A percentile compares a stretch with the other conserved stretches of the same genome.
Conservation (phyloP, 2,113 vertebrate species). For the Corythornis cristatus region DNA sequence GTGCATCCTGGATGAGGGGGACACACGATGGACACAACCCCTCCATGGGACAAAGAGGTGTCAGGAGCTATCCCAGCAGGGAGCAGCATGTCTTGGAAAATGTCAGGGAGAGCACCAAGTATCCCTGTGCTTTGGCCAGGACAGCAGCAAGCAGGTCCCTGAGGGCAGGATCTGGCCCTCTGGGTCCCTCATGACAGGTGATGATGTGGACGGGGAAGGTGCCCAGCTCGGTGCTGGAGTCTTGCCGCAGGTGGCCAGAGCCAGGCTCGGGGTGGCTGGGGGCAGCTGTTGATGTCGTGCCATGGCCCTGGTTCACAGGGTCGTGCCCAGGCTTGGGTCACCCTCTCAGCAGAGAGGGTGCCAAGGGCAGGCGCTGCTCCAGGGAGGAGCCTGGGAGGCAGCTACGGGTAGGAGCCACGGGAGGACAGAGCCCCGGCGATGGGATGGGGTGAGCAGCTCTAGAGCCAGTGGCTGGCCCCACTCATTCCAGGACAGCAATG, state of each 20-base stretch:
- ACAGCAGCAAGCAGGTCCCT: background rate
- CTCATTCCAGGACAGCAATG: background rate
- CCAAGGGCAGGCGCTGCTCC: background rate
- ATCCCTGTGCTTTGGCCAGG: accelerated
- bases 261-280: background rate
- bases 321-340: background rate
- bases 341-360: background rate
- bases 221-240: background rate
- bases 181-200: background rate
- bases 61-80: background rate
- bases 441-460: accelerated
- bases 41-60: background rate
- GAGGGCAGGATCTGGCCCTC: background rate
- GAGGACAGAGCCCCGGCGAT: background rate
- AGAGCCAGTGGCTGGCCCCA: accelerated
- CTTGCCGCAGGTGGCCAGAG: background rate
- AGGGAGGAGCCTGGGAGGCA: background rate
- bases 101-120: background rate
- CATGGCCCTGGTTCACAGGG: accelerated
- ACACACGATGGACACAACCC: background rate
- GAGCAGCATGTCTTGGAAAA: background rate
- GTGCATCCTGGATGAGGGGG: background rate
- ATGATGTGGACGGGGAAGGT: background rate
- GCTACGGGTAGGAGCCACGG: accelerated
- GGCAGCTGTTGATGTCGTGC: background rate